Conservation (phyloP, 2,113 vertebrate species). For the Stictonetta naevosa region DNA sequence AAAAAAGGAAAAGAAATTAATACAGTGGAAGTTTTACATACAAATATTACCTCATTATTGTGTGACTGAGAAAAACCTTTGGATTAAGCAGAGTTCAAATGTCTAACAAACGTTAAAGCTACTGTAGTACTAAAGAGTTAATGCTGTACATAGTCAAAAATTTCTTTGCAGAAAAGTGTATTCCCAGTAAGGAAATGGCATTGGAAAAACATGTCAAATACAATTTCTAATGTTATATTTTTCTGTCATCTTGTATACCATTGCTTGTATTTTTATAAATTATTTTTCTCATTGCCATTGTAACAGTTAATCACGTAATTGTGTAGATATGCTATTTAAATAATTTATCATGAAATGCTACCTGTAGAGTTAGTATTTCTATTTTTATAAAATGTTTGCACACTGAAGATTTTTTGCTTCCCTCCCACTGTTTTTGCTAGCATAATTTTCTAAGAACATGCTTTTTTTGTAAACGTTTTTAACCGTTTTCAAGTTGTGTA, state of each 20-base stretch:
- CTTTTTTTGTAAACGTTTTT: conserved; percentile 92
- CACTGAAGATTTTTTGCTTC: conserved; percentile 90
- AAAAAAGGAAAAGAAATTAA: conserved; percentile 76
- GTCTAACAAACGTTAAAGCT: conserved; percentile 85
- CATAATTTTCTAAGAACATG: conserved; percentile 80
- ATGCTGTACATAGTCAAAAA: conserved; percentile 93
- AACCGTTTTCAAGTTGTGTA: conserved; percentile 81
- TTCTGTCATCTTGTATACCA: conserved; percentile 83
- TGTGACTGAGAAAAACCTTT: conserved; percentile 88
- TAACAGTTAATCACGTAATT: conserved; percentile 88
- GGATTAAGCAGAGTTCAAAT: conserved; percentile 86
- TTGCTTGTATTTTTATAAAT: conserved; percentile 93
- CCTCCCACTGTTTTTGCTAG: conserved; percentile 78
- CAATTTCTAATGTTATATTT: conserved; percentile 80
- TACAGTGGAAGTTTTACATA: conserved; percentile 89
- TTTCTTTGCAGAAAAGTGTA: conserved; percentile 81
- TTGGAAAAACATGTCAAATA: conserved; percentile 77
- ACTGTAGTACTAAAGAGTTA: conserved; percentile 84
- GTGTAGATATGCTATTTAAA: conserved; percentile 99
- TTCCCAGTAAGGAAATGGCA: conserved; percentile 85
- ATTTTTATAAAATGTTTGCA: conserved; percentile 99
- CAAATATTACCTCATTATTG: conserved; percentile 99
- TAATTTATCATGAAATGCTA: conserved; percentile 98
- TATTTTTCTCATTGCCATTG: conserved; percentile 91
- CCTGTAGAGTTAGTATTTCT: conserved; percentile 93